These are phyloP conservation scores for Andrena camellia DNA, from an alignment of 2,888 invertebrate species.

Conservation along the genomic window DNA sequence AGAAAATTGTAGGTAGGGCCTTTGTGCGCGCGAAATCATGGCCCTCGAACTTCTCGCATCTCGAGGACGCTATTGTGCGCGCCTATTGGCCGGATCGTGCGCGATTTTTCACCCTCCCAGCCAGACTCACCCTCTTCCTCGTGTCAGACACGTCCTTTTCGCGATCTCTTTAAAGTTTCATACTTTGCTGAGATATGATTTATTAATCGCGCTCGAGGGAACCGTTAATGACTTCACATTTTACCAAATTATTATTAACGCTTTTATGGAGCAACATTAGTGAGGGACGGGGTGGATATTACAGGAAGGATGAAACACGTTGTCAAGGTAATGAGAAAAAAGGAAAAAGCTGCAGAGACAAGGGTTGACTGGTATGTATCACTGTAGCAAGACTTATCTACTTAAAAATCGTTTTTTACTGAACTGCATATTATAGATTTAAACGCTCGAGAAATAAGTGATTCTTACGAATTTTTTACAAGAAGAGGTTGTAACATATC, in stretches of 20 bases:
- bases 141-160: constrained; percentile 1
- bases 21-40: constrained; percentile 64
- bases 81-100: constrained; percentile 62
- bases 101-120: constrained; percentile 63
- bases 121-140: background rate
- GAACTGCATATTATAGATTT: too few species aligned
- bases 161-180: constrained; percentile 41
- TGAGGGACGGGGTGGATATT: background rate
- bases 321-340: too few species aligned
- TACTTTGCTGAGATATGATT: constrained; percentile 14
- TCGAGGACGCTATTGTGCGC: constrained; percentile 62
- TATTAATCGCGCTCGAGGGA: constrained; percentile 10
- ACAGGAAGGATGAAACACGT: background rate
- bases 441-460: too few species aligned
- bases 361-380: too few species aligned
- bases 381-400: too few species aligned
- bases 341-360: too few species aligned
- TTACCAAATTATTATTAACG: background rate
- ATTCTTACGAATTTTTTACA: too few species aligned
- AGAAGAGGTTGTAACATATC: too few species aligned
- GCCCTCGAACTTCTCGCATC: constrained; percentile 65
- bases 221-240: background rate
- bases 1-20: constrained; percentile 64
- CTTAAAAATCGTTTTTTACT: too few species aligned
- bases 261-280: background rate